A percentile compares a stretch with the other conserved stretches of the same genome.
These are phyloP conservation scores for Thripadectes ignobilis DNA, from an alignment of 2,797 vertebrate genomes.

Conservation along the genomic window DNA sequence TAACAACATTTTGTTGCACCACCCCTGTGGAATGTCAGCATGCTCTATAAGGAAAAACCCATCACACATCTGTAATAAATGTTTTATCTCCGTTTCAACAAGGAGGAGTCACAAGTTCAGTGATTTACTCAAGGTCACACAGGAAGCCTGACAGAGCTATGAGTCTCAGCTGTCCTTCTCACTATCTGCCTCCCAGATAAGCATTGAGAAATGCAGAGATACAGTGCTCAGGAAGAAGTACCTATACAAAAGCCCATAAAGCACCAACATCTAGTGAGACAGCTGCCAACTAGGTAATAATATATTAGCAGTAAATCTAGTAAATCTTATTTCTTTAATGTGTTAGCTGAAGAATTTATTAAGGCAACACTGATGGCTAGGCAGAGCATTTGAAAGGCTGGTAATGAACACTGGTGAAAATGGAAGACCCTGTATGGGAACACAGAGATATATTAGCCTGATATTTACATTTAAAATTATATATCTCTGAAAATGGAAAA, in stretches of 20 bases:
- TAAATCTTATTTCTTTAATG: neutral
- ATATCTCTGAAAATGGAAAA: neutral
- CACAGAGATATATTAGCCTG: neutral
- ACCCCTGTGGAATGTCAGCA: neutral
- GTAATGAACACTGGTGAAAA: neutral
- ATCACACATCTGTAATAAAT: neutral
- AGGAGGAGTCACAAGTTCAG: neutral
- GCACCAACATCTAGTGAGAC: neutral
- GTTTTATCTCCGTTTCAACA: neutral
- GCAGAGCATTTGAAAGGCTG: neutral
- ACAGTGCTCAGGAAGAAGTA: neutral
- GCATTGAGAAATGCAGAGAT: neutral
- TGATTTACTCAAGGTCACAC: conserved; percentile 1
- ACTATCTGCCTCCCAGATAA: neutral
- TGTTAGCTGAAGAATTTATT: neutral
- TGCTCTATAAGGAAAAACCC: neutral
- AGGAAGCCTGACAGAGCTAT: neutral
- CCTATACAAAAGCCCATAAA: neutral
- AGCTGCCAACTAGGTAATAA: neutral
- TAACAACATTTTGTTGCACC: neutral
- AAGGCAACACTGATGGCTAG: neutral
- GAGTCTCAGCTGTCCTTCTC: neutral
- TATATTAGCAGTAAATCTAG: neutral
- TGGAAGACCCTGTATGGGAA: neutral
- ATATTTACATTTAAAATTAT: neutral